These are phyloP conservation scores for Bombus turneri DNA, from an alignment of 1,140 invertebrate species.

Conservation along the genomic window DNA sequence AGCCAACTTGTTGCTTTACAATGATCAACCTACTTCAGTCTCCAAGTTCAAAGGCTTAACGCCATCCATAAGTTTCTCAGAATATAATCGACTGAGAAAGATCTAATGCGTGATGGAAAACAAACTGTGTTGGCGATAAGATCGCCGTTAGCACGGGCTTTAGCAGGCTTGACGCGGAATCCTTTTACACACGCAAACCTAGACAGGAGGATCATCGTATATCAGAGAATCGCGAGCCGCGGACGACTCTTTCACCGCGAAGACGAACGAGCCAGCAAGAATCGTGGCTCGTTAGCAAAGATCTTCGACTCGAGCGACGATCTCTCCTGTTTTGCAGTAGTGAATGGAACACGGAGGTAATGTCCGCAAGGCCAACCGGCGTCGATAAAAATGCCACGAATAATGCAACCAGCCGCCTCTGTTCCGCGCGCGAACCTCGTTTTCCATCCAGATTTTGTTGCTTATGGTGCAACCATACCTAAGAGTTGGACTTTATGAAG, in stretches of 20 bases:
- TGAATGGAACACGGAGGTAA: conserved; percentile 59
- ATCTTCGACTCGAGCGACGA: conserved; percentile 14
- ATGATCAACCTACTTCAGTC: no score
- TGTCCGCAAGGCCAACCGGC: conserved; percentile 59
- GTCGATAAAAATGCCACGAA: conserved; percentile 58
- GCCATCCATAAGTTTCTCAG: no score
- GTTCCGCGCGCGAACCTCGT: conserved; percentile 27
- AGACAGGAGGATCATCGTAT: neutral
- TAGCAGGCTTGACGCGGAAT: neutral
- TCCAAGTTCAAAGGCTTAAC: no score
- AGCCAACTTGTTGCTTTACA: no score
- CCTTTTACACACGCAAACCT: neutral
- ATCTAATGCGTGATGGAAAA: neutral
- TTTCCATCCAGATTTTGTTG: conserved; percentile 9
- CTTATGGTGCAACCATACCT: neutral
- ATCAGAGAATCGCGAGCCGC: neutral
- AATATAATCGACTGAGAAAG: no score
- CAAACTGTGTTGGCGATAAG: neutral
- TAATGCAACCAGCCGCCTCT: conserved; percentile 39
- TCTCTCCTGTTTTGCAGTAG: conserved; percentile 36
- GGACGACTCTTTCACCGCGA: conserved; percentile 2
- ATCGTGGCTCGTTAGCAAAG: conserved; percentile 8
- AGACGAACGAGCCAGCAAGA: conserved; percentile 7
- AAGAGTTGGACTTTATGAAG: neutral
- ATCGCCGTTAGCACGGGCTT: neutral